A percentile compares a stretch with the other conserved stretches of the same genome.
phyloP scores from a whole-genome alignment of 2,888 invertebrate genomes.

The Nymphalis polychloros region DNA sequence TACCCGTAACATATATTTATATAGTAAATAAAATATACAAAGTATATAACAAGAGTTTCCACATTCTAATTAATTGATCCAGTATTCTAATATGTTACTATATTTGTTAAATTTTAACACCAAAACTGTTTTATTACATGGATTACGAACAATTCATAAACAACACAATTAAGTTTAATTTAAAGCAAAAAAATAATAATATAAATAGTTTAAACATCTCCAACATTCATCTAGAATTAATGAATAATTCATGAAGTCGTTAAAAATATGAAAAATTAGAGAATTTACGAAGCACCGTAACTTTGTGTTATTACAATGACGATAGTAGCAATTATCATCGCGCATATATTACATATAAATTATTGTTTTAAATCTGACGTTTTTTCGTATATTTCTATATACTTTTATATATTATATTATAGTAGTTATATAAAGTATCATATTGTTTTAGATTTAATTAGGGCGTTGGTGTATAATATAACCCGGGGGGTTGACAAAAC shows the following conservation, averaged over 20 bases:
- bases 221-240: constrained; percentile 12
- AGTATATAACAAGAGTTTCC: too few relatives aligned
- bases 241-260: constrained; percentile 36
- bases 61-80: too few relatives aligned
- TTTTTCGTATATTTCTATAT: neutral
- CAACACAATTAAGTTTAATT: neutral
- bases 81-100: too few relatives aligned
- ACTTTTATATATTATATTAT: too few relatives aligned
- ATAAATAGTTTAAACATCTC: neutral
- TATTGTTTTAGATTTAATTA: neutral
- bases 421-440: too few relatives aligned
- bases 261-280: constrained; percentile 27
- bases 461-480: neutral
- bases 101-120: too few relatives aligned
- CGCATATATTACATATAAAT: constrained; percentile 1
- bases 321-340: neutral
- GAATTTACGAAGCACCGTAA: neutral
- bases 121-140: too few relatives aligned
- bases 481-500: neutral
- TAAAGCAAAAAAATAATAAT: neutral
- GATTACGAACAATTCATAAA: neutral
- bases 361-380: neutral
- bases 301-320: neutral
- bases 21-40: too few relatives aligned
- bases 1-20: too few relatives aligned